Evolutionary conservation across 1,140 invertebrate genomes (phyloP).

Genomic region (Arion vulgaris): DNA sequence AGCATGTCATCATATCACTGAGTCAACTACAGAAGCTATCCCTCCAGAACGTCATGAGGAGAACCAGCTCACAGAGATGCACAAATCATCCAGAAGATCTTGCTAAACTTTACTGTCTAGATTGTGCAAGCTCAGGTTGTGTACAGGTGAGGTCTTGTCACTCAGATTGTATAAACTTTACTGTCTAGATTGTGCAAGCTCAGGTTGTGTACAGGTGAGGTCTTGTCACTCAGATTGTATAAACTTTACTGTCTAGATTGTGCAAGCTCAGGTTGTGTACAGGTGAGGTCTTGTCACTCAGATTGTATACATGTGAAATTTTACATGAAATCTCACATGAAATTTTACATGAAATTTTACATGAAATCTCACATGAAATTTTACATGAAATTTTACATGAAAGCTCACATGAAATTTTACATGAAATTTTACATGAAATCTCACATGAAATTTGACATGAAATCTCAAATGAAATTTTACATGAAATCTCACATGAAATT

Average conservation of each 20-base stretch:
- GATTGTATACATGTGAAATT: no score
- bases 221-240: no score
- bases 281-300: slow-evolving; percentile 34
- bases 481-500: no score
- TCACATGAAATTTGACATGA: no score
- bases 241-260: slow-evolving; percentile 61
- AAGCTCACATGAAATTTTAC: no score
- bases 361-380: no score
- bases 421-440: no score
- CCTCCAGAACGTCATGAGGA: slow-evolving; percentile 55
- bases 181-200: slow-evolving; percentile 57
- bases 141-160: slow-evolving; percentile 44
- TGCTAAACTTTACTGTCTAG: slow-evolving; percentile 58
- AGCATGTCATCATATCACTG: slow-evolving; percentile 78
- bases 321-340: no score
- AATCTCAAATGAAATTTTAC: no score
- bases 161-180: slow-evolving; percentile 47
- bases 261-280: slow-evolving; percentile 54
- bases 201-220: slow-evolving; percentile 55
- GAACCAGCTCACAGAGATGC: slow-evolving; percentile 55
- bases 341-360: no score
- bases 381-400: no score
- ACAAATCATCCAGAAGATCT: slow-evolving; percentile 51
- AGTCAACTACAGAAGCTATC: slow-evolving; percentile 55
- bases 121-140: slow-evolving; percentile 57